Percentiles rank a stretch among this genome's conserved stretches.
Conservation (phyloP, 2,888 invertebrate species). For the Oscheius sp. region DNA sequence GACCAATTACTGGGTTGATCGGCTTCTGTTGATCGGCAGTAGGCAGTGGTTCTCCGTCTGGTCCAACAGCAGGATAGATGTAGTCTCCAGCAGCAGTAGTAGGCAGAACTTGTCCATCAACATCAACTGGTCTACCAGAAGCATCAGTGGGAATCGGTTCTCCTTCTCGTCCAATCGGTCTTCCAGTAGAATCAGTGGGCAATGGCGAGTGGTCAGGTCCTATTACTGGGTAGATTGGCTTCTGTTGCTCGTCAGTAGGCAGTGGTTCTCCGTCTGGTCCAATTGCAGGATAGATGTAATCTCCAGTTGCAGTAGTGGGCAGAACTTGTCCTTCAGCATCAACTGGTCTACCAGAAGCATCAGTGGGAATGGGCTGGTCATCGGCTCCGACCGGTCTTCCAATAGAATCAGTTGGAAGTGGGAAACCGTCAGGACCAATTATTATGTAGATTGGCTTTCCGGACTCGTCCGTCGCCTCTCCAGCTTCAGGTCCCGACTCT, state of each 20-base stretch:
- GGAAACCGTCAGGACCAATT: conserved; percentile 33
- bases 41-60: conserved; percentile 46
- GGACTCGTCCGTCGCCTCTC: conserved; percentile 33
- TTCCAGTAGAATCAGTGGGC: conserved; percentile 40
- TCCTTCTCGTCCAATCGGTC: conserved; percentile 29
- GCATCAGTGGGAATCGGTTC: conserved; percentile 28
- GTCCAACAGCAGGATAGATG: conserved; percentile 46
- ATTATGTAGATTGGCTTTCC: conserved; percentile 36
- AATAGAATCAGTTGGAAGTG: conserved; percentile 42
- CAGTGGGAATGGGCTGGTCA: conserved; percentile 47
- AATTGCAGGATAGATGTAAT: conserved; percentile 37
- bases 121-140: conserved; percentile 27
- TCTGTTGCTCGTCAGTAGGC: conserved; percentile 37
- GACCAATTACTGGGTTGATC: too few relatives aligned
- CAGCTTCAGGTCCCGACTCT: conserved; percentile 22
- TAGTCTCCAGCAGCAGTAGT: conserved; percentile 48
- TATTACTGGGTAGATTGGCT: conserved; percentile 45
- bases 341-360: conserved; percentile 48
- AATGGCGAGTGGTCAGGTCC: conserved; percentile 42
- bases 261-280: conserved; percentile 31
- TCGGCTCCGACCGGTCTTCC: conserved; percentile 46
- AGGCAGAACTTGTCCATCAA: conserved; percentile 42
- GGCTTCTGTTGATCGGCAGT: too few relatives aligned
- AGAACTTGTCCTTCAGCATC: conserved; percentile 53
- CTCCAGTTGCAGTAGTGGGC: conserved; percentile 46